Evolutionary conservation across 1,140 invertebrate species (phyloP).

Genomic region (Scaptomyza montana): DNA sequence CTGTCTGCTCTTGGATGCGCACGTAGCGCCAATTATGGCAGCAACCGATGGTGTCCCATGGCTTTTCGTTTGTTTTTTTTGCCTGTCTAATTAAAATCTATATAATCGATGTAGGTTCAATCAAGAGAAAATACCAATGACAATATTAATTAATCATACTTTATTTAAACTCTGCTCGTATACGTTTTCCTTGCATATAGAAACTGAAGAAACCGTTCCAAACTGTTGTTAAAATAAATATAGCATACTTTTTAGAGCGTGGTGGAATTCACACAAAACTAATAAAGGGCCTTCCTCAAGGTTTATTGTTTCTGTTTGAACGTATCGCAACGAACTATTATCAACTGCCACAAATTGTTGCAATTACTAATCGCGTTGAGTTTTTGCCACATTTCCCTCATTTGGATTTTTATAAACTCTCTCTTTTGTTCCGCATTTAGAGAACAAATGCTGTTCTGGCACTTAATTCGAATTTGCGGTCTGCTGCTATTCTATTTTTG

Average conservation of each 20-base stretch:
- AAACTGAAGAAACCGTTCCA: background rate
- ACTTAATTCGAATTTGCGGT: constrained; percentile 55
- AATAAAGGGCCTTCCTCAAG: no score
- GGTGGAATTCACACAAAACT: background rate
- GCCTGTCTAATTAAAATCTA: constrained; percentile 30
- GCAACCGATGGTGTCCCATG: background rate
- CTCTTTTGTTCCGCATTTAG: constrained; percentile 24
- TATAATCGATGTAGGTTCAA: constrained; percentile 37
- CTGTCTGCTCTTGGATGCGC: background rate
- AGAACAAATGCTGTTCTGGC: background rate
- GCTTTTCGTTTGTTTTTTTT: background rate
- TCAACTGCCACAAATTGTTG: constrained; percentile 13
- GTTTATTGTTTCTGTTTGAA: constrained; percentile 18
- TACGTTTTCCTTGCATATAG: constrained; percentile 16
- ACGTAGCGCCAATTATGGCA: constrained; percentile 43
- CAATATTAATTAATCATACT: constrained; percentile 6
- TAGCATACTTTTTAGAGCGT: constrained; percentile 4
- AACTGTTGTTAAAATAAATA: background rate
- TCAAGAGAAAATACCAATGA: background rate
- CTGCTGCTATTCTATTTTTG: constrained; percentile 17
- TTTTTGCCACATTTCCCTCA: constrained; percentile 17
- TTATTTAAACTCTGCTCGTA: constrained; percentile 11
- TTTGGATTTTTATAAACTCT: constrained; percentile 1
- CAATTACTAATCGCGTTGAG: constrained; percentile 6
- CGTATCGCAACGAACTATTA: background rate